Evolutionary conservation across 2,113 vertebrate species (phyloP).

Genomic region (Geococcyx californianus): DNA sequence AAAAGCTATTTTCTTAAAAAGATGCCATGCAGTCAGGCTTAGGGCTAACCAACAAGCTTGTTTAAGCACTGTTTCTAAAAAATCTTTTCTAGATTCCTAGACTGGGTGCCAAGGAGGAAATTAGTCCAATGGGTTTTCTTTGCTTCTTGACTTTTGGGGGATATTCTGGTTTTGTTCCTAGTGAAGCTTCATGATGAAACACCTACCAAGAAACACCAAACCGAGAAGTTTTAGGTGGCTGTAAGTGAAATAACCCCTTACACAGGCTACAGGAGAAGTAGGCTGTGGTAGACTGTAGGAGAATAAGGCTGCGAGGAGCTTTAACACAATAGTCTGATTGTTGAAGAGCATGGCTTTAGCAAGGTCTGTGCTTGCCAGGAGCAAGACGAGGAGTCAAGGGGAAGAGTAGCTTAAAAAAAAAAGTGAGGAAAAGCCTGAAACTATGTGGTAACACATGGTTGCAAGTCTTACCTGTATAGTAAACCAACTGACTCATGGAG

Average conservation of each 20-base stretch:
- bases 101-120: neutral
- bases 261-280: neutral
- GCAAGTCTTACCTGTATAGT: neutral
- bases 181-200: neutral
- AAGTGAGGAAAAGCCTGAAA: constrained; percentile 11
- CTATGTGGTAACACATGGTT: neutral
- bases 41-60: neutral
- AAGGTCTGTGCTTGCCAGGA: neutral
- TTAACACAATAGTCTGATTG: neutral
- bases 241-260: neutral
- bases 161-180: neutral
- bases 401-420: neutral
- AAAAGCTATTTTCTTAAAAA: neutral
- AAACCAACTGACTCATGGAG: neutral
- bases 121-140: neutral
- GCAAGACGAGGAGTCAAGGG: neutral
- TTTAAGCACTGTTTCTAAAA: neutral
- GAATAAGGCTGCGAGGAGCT: neutral
- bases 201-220: neutral
- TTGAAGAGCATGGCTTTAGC: neutral
- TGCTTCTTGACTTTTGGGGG: neutral
- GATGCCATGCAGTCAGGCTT: neutral
- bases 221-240: neutral
- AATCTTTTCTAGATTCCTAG: neutral
- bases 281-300: neutral